Conservation (phyloP, 2,797 vertebrate genomes). For the Catostomus latipinnis region DNA sequence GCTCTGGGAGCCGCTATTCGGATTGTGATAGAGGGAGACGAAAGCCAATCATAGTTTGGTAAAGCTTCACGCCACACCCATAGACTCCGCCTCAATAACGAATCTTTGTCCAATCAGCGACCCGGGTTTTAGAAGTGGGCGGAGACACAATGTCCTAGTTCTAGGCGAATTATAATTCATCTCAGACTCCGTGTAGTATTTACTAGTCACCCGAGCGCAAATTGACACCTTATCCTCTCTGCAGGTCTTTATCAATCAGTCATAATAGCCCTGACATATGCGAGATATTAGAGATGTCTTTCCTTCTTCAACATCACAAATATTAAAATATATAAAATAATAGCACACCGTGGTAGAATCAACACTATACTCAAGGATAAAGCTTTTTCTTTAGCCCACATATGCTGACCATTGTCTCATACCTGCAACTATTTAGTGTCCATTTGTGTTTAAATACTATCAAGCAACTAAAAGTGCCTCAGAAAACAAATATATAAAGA, state of each 20-base stretch:
- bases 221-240: slow-evolving; percentile 38
- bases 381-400: background rate
- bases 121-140: slow-evolving; percentile 36
- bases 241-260: slow-evolving; percentile 40
- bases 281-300: background rate
- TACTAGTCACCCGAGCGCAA: slow-evolving; percentile 45
- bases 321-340: background rate
- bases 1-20: slow-evolving; percentile 53
- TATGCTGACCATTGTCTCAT: background rate
- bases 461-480: background rate
- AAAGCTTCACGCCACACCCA: slow-evolving; percentile 46
- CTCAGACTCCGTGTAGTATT: slow-evolving; percentile 40
- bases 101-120: slow-evolving; percentile 54
- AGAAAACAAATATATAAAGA: background rate
- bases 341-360: background rate
- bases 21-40: slow-evolving; percentile 47
- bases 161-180: slow-evolving; percentile 61
- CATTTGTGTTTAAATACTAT: background rate
- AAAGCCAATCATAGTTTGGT: slow-evolving; percentile 56
- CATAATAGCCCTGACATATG: slow-evolving; percentile 29
- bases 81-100: slow-evolving; percentile 21
- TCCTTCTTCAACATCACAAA: background rate
- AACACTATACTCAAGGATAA: background rate
- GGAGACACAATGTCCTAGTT: slow-evolving; percentile 65
- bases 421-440: background rate